A percentile compares a stretch with the other conserved stretches of the same genome.
phyloP scores from a whole-genome alignment of 2,888 invertebrate species.

The Microctonus hyperodae region DNA sequence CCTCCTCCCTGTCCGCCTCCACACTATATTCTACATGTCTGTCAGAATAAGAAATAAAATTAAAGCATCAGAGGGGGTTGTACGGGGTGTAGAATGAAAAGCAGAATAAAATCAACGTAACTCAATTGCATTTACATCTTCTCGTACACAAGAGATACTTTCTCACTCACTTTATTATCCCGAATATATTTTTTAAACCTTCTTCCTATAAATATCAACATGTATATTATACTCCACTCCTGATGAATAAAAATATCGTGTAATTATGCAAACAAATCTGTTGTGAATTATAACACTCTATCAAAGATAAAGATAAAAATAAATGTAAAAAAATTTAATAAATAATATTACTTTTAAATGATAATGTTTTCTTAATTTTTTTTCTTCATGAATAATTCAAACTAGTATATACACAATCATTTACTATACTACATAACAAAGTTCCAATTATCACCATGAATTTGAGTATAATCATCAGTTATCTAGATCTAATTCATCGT shows the following conservation, averaged over 20 bases:
- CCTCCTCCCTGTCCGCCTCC: slow-evolving; percentile 17
- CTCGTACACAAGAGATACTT: slow-evolving; percentile 52
- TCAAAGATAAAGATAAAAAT: slow-evolving; percentile 13
- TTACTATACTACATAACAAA: background rate
- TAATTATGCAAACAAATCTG: slow-evolving; percentile 22
- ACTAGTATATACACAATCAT: too few relatives aligned
- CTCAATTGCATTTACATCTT: slow-evolving; percentile 60
- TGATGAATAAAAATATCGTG: slow-evolving; percentile 29
- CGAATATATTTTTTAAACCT: slow-evolving; percentile 13
- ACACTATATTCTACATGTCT: slow-evolving; percentile 9
- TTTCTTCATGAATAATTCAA: too few relatives aligned
- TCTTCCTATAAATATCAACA: slow-evolving; percentile 37
- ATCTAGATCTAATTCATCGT: slow-evolving; percentile 1
- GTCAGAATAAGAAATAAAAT: slow-evolving; percentile 42
- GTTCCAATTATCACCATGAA: background rate
- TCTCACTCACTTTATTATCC: slow-evolving; percentile 40
- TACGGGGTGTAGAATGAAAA: slow-evolving; percentile 50
- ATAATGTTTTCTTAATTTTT: too few relatives aligned
- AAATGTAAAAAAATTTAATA: slow-evolving; percentile 22
- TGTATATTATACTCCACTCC: slow-evolving; percentile 31
- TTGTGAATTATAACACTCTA: slow-evolving; percentile 17
- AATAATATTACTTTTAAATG: background rate
- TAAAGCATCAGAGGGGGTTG: slow-evolving; percentile 29
- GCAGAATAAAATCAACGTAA: slow-evolving; percentile 63
- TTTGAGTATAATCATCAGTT: background rate